A percentile compares a stretch with the other conserved stretches of the same genome.
phyloP scores from a whole-genome alignment of 2,113 vertebrate species.

The Lampris incognitus region DNA sequence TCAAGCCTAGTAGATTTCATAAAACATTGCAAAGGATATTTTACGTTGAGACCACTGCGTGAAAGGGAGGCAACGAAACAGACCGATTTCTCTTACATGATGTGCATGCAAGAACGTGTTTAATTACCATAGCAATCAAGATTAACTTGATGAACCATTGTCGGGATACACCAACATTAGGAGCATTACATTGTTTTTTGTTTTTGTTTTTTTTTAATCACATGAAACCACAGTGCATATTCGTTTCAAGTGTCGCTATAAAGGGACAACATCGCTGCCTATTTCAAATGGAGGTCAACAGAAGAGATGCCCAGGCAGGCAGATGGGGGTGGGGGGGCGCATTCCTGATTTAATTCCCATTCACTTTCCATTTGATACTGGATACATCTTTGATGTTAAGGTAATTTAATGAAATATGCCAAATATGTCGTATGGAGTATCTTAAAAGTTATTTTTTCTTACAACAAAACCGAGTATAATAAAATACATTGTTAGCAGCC shows the following conservation, averaged over 20 bases:
- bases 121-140: constrained; percentile 7
- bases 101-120: constrained; percentile 73
- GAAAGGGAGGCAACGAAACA: constrained; percentile 60
- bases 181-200: not conserved
- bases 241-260: not conserved
- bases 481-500: too few relatives aligned
- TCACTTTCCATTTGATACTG: not conserved
- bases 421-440: too few relatives aligned
- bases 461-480: too few relatives aligned
- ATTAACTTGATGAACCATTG: constrained; percentile 12
- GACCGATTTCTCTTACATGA: constrained; percentile 56
- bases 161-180: not conserved
- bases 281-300: not conserved
- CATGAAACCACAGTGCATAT: not conserved
- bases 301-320: not conserved
- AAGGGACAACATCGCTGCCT: constrained; percentile 10
- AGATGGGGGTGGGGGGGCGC: not conserved
- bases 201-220: not conserved
- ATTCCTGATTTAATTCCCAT: not conserved
- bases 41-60: constrained; percentile 53
- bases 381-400: too few relatives aligned
- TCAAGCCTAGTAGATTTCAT: too few relatives aligned
- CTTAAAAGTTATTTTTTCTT: too few relatives aligned
- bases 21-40: constrained; percentile 34
- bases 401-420: too few relatives aligned